These are phyloP conservation scores for Mesitornis unicolor DNA, from an alignment of 2,113 vertebrate species.

Conservation along the genomic window DNA sequence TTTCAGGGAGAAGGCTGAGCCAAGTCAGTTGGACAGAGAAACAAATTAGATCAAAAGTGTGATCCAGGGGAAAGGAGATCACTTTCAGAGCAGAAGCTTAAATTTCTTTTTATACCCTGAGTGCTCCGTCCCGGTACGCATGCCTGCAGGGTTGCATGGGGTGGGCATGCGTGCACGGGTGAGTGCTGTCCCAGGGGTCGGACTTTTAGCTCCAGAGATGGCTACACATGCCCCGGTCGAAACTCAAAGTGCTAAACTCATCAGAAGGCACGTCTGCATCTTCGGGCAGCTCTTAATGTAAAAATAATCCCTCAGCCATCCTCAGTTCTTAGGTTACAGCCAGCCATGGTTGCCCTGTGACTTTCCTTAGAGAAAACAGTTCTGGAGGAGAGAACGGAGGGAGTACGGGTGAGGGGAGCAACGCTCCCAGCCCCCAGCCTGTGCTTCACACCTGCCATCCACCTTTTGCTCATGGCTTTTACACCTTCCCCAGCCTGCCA, in stretches of 20 bases:
- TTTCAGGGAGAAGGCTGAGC: constrained; percentile 68
- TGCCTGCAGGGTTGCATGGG: neutral
- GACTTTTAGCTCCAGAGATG: neutral
- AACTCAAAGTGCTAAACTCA: neutral
- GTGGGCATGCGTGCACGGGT: neutral
- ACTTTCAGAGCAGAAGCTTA: constrained; percentile 83
- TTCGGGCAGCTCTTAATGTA: neutral
- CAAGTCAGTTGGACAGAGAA: constrained; percentile 78
- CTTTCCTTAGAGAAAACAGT: neutral
- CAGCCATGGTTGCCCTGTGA: constrained; percentile 3
- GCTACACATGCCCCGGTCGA: neutral
- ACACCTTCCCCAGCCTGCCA: neutral
- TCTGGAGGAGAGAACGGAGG: neutral
- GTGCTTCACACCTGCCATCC: neutral
- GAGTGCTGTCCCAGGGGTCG: neutral
- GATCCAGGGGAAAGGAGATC: constrained; percentile 76
- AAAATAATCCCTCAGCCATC: constrained; percentile 37
- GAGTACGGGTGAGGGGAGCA: neutral
- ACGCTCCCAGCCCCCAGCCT: rapidly evolving
- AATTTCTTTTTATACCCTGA: constrained; percentile 52
- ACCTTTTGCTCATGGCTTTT: neutral
- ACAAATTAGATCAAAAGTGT: constrained; percentile 83
- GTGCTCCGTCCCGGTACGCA: neutral
- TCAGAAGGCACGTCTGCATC: constrained; percentile 20
- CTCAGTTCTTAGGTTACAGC: constrained; percentile 36